Evolutionary conservation across 2,888 invertebrate genomes (phyloP).

Genomic region (Sesia apiformis): DNA sequence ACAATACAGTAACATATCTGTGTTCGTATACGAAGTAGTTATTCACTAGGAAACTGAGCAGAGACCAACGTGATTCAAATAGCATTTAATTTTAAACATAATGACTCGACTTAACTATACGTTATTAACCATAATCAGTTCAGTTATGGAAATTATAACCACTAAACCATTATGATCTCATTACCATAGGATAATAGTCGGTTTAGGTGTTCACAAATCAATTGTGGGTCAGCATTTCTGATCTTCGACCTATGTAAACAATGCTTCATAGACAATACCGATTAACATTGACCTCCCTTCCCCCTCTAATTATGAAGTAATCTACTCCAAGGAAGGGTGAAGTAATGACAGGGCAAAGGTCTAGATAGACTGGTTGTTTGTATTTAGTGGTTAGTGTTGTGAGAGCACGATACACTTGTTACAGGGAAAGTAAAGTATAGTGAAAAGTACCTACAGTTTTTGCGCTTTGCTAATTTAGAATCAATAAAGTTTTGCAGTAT

Average conservation of each 20-base stretch:
- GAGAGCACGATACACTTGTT: background rate
- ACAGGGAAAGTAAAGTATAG: no score
- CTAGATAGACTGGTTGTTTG: background rate
- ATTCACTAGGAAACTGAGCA: no score
- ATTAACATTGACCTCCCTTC: conserved; percentile 11
- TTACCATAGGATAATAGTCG: conserved; percentile 21
- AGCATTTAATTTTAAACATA: no score
- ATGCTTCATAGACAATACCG: conserved; percentile 12
- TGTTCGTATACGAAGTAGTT: no score
- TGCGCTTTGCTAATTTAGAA: no score
- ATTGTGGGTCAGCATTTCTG: conserved; percentile 44
- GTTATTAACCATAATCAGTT: no score
- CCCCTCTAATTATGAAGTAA: conserved; percentile 3
- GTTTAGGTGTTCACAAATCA: conserved; percentile 37
- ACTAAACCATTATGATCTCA: conserved; percentile 13
- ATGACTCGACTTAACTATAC: no score
- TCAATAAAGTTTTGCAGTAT: no score
- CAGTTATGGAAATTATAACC: background rate
- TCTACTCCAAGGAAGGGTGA: background rate
- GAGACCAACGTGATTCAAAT: no score
- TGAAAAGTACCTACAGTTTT: no score
- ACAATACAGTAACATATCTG: no score
- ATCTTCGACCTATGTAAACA: conserved; percentile 38
- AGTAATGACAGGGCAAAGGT: background rate
- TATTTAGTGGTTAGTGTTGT: background rate